These are phyloP conservation scores for Parascotia fuliginaria DNA, from an alignment of 2,888 invertebrate genomes.

Conservation along the genomic window DNA sequence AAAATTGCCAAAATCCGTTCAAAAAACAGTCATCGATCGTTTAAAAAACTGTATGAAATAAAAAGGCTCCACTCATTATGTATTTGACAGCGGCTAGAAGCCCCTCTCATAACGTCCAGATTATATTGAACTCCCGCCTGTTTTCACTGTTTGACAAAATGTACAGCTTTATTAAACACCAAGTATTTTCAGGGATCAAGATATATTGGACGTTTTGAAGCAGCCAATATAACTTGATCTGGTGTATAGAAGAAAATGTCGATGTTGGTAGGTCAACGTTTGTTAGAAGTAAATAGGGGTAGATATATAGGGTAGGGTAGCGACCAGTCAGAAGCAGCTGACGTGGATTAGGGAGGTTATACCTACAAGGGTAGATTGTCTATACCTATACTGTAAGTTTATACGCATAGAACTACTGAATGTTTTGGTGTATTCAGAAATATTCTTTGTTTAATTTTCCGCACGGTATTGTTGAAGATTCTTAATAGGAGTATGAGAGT, in stretches of 20 bases:
- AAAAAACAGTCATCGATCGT: conserved; percentile 49
- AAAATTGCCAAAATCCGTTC: conserved; percentile 15
- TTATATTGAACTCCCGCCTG: conserved; percentile 38
- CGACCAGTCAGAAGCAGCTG: conserved; percentile 83
- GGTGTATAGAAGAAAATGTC: conserved; percentile 39
- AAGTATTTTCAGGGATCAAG: conserved; percentile 5
- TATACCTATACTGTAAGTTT: conserved; percentile 50
- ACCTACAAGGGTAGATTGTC: conserved; percentile 70
- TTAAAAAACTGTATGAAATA: conserved; percentile 48
- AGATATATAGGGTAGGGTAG: conserved; percentile 53
- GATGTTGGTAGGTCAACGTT: conserved; percentile 50
- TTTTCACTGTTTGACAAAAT: conserved; percentile 13
- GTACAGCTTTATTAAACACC: not conserved
- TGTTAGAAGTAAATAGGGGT: conserved; percentile 67
- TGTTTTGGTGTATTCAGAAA: not conserved
- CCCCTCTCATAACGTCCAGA: conserved; percentile 51
- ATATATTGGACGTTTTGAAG: not conserved
- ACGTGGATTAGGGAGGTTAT: conserved; percentile 82
- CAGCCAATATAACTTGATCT: conserved; percentile 59
- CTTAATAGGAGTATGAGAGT: no score
- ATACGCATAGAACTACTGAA: conserved; percentile 32
- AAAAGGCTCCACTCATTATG: conserved; percentile 69
- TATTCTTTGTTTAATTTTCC: not conserved
- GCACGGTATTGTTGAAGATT: no score
- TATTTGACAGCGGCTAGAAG: conserved; percentile 70